phyloP scores from a whole-genome alignment of 23 tunicate genomes.

The Ciona savignyi region DNA sequence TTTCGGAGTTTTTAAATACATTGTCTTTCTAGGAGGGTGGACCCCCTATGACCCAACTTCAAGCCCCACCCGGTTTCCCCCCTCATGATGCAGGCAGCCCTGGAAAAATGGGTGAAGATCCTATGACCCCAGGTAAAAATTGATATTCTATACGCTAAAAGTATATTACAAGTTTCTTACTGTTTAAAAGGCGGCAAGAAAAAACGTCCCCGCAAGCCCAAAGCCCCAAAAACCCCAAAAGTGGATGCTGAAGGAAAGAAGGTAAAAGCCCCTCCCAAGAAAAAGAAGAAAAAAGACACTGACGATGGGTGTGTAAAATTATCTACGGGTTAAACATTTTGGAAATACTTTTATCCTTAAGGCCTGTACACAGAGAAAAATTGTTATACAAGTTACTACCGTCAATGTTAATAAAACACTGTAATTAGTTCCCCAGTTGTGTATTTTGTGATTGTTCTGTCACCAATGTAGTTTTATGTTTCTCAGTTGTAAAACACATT shows the following conservation, averaged over 20 bases:
- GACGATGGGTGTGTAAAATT: conserved; percentile 48
- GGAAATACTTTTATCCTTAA: too few relatives aligned
- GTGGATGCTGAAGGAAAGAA: conserved; percentile 39
- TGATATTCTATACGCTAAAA: too few relatives aligned
- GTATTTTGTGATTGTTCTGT: too few relatives aligned
- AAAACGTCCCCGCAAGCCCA: conserved; percentile 32
- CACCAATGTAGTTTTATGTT: too few relatives aligned
- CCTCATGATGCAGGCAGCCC: conserved; percentile 21
- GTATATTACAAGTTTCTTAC: background rate
- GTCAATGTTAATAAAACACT: too few relatives aligned
- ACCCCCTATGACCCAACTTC: conserved; percentile 16
- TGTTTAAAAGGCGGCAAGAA: conserved; percentile 31
- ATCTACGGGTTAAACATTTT: too few relatives aligned
- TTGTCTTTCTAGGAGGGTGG: background rate
- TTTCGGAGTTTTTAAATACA: too few relatives aligned
- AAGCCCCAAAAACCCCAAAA: conserved; percentile 15
- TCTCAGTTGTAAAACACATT: too few relatives aligned
- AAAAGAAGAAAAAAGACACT: conserved; percentile 46
- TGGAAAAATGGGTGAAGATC: conserved; percentile 12
- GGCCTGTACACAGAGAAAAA: too few relatives aligned
- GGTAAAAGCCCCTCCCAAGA: conserved; percentile 40
- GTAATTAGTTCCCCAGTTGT: too few relatives aligned
- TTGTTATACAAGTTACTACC: too few relatives aligned
- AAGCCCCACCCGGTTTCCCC: conserved; percentile 17
- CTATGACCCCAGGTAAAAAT: conserved; percentile 15